Evolutionary conservation across 2,113 vertebrate genomes (phyloP).

Genomic region (Noturus placidus): DNA sequence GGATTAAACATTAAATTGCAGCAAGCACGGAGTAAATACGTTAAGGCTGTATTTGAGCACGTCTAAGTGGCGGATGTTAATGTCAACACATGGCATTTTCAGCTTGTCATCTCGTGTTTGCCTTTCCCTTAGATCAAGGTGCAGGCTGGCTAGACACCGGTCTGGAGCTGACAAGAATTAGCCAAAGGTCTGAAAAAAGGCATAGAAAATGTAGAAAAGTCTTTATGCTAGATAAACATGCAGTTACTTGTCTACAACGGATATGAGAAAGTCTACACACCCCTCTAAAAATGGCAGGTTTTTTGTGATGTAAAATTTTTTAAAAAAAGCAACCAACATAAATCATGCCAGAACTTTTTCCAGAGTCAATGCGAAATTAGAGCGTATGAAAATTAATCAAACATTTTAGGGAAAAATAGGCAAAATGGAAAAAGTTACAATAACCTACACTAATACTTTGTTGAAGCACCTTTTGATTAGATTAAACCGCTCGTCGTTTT

Average conservation of each 20-base stretch:
- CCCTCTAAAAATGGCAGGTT: too few relatives aligned
- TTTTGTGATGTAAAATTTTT: too few relatives aligned
- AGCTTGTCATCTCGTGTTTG: constrained; percentile 48
- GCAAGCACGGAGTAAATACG: constrained; percentile 68
- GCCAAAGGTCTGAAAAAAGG: constrained; percentile 12
- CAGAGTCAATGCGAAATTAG: too few relatives aligned
- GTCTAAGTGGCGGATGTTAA: constrained; percentile 65
- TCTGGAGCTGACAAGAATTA: constrained; percentile 22
- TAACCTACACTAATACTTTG: too few relatives aligned
- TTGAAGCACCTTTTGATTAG: too few relatives aligned
- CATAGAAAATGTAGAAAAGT: constrained; percentile 22
- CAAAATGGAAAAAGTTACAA: too few relatives aligned
- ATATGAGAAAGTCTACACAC: too few relatives aligned
- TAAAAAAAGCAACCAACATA: too few relatives aligned
- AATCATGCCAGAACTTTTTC: too few relatives aligned
- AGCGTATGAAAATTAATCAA: too few relatives aligned
- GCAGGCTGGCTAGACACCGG: constrained; percentile 46
- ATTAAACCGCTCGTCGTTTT: too few relatives aligned
- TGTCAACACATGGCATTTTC: constrained; percentile 55
- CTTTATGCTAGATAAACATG: neutral
- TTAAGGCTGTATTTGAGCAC: constrained; percentile 67
- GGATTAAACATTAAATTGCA: constrained; percentile 75
- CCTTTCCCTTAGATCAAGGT: constrained; percentile 21
- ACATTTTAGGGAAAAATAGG: too few relatives aligned
- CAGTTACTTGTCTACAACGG: neutral